Evolutionary conservation across 2,113 vertebrate genomes (phyloP).

Genomic region (Gobius niger): DNA sequence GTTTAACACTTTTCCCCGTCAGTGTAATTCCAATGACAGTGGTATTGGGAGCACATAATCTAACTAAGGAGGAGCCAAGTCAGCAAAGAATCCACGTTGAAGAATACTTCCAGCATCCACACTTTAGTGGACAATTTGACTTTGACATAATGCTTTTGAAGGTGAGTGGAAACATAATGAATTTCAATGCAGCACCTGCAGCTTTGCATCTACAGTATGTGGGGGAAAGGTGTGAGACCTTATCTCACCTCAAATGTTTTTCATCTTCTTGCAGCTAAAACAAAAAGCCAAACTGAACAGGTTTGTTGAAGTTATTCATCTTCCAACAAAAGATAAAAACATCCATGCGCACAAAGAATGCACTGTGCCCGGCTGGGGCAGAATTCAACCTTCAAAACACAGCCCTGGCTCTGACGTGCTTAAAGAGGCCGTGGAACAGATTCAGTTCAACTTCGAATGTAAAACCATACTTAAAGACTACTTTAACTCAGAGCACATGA

Average conservation of each 20-base stretch:
- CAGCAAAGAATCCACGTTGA: slow-evolving; percentile 45
- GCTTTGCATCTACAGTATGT: slow-evolving; percentile 11
- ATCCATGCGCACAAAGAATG: background rate
- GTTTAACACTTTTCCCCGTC: no score
- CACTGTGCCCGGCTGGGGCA: slow-evolving; percentile 4
- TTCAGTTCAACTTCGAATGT: background rate
- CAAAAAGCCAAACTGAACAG: background rate
- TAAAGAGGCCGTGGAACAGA: background rate
- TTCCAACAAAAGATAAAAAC: background rate
- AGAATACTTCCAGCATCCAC: slow-evolving; percentile 19
- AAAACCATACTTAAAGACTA: background rate
- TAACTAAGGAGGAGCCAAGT: slow-evolving; percentile 11
- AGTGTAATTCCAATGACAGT: background rate
- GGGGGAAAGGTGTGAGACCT: background rate
- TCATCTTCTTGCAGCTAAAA: background rate
- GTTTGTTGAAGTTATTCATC: background rate
- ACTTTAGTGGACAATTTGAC: background rate
- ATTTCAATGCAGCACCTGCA: background rate
- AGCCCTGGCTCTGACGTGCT: background rate
- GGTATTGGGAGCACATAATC: slow-evolving; percentile 50
- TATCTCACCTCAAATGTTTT: background rate
- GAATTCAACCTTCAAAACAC: background rate
- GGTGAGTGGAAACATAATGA: slow-evolving; percentile 15
- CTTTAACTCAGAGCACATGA: background rate
- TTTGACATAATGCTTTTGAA: slow-evolving; percentile 50